A percentile compares a stretch with the other conserved stretches of the same genome.
phyloP scores from a whole-genome alignment of 2,888 invertebrate species.

The Platypus cylindrus region DNA sequence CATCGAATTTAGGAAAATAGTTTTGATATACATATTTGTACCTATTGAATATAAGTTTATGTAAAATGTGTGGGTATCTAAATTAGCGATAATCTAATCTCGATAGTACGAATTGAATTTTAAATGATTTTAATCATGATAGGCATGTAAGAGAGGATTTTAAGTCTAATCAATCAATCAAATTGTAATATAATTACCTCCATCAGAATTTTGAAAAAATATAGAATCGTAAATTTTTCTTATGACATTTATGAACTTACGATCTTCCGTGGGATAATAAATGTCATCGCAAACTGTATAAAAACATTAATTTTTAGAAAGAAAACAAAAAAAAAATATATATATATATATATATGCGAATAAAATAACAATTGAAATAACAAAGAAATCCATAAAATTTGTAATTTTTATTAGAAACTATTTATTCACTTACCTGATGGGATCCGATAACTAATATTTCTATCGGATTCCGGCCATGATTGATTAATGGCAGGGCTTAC shows the following conservation, averaged over 20 bases:
- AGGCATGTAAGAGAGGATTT: not conserved
- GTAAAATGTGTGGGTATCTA: too few species aligned
- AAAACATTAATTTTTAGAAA: too few species aligned
- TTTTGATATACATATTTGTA: too few species aligned
- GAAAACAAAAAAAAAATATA: not conserved
- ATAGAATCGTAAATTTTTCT: constrained; percentile 11
- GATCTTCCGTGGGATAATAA: constrained; percentile 14
- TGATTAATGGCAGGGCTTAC: constrained; percentile 29
- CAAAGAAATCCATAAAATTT: too few species aligned
- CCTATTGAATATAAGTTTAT: too few species aligned
- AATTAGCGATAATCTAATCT: too few species aligned
- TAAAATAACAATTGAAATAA: not conserved
- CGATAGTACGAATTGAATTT: too few species aligned
- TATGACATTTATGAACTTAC: constrained; percentile 11
- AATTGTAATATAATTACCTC: too few species aligned
- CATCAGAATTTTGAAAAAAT: constrained; percentile 10
- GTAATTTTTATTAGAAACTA: not conserved
- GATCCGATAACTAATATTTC: constrained; percentile 32
- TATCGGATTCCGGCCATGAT: constrained; percentile 30
- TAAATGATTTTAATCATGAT: too few species aligned
- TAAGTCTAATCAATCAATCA: not conserved
- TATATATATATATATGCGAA: not conserved
- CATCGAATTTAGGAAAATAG: too few species aligned
- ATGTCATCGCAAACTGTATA: constrained; percentile 13
- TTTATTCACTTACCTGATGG: constrained; percentile 34